Percentiles rank a stretch among this genome's conserved stretches.
These are phyloP conservation scores for Drosophila macrospina DNA, from an alignment of 2,888 invertebrate genomes.

Conservation along the genomic window DNA sequence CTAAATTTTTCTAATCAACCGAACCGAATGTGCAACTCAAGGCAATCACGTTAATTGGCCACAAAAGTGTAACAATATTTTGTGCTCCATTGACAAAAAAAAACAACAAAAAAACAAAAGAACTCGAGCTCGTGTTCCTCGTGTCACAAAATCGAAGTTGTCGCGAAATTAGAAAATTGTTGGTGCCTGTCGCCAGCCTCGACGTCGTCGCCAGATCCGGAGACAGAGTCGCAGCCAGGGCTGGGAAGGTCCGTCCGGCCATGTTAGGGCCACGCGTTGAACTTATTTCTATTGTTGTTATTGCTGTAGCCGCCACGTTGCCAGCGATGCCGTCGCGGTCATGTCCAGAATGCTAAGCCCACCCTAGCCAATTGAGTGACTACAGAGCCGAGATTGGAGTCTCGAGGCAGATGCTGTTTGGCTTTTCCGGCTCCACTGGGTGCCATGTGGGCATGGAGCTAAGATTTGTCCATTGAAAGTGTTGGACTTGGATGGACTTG, in stretches of 20 bases:
- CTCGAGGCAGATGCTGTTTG: conserved; percentile 23
- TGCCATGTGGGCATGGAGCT: conserved; percentile 59
- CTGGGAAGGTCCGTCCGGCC: conserved; percentile 48
- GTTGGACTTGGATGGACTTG: conserved; percentile 32
- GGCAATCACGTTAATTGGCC: conserved; percentile 18
- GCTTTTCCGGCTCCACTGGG: conserved; percentile 26
- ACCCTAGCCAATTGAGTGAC: conserved; percentile 9
- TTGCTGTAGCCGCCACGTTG: conserved; percentile 52
- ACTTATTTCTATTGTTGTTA: conserved; percentile 40
- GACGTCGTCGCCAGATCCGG: conserved; percentile 16
- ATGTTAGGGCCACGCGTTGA: conserved; percentile 57
- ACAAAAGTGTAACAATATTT: conserved; percentile 26
- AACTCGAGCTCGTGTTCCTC: conserved; percentile 12
- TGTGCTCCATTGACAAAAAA: conserved; percentile 9
- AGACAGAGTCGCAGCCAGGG: conserved; percentile 46
- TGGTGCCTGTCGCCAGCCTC: conserved; percentile 42
- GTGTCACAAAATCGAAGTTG: conserved; percentile 62
- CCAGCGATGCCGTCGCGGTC: conserved; percentile 34
- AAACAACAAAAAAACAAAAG: background rate
- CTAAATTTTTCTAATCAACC: conserved; percentile 61
- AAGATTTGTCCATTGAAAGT: conserved; percentile 56
- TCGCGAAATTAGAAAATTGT: conserved; percentile 70
- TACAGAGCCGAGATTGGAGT: conserved; percentile 1
- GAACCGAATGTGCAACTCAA: conserved; percentile 27
- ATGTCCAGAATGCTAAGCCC: conserved; percentile 52